Evolutionary conservation across 2,113 vertebrate genomes (phyloP).

Genomic region (Caranx melampygus): DNA sequence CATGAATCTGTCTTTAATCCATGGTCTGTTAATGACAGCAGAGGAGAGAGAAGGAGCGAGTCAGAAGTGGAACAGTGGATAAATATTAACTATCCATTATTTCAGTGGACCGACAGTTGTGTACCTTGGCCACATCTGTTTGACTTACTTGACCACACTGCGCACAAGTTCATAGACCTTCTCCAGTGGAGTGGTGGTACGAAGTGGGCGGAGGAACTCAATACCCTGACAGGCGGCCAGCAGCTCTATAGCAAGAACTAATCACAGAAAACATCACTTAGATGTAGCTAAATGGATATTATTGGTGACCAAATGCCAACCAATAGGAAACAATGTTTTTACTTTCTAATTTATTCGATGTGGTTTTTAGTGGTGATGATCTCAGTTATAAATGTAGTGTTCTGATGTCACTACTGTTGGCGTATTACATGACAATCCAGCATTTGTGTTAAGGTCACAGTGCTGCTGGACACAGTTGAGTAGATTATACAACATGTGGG

Average conservation of each 20-base stretch:
- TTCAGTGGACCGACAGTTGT: slow-evolving; percentile 45
- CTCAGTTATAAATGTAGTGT: background rate
- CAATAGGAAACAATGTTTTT: background rate
- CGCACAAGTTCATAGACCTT: slow-evolving; percentile 99
- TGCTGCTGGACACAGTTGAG: background rate
- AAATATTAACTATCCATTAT: slow-evolving; percentile 78
- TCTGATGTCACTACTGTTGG: background rate
- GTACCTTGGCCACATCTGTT: slow-evolving; percentile 72
- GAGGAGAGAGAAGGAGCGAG: background rate
- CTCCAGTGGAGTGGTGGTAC: slow-evolving; percentile 96
- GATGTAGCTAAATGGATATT: background rate
- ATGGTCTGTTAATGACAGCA: slow-evolving; percentile 85
- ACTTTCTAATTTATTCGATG: background rate
- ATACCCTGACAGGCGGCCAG: slow-evolving; percentile 97
- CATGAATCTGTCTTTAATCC: slow-evolving; percentile 99
- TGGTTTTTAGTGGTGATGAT: background rate
- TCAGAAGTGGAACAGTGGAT: slow-evolving; percentile 45
- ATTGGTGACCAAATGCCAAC: background rate
- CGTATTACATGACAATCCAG: background rate
- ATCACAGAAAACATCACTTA: slow-evolving; percentile 9
- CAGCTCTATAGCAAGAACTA: slow-evolving; percentile 96
- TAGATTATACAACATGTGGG: background rate
- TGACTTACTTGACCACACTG: slow-evolving; percentile 93
- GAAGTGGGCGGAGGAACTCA: slow-evolving; percentile 96
- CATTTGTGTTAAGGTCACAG: background rate